Evolutionary conservation across 2,888 invertebrate genomes (phyloP).

Genomic region (Heteromurus nitidus): DNA sequence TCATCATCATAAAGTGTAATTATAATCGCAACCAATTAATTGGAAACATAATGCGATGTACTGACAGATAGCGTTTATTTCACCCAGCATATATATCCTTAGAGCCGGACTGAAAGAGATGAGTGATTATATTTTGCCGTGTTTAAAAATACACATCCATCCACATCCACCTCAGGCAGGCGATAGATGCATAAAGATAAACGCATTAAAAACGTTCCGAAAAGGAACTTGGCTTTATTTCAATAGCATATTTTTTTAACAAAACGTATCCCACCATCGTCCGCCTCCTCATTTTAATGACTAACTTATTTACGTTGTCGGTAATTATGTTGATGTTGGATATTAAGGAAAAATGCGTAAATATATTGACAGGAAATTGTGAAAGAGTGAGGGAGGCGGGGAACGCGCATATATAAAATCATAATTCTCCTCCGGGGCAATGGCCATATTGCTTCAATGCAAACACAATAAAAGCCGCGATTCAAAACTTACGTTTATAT

Average conservation of each 20-base stretch:
- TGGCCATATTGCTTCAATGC: conserved; percentile 5
- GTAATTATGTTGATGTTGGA: neutral
- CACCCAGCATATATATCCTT: neutral
- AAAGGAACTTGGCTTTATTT: neutral
- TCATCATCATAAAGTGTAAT: conserved; percentile 35
- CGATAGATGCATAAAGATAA: neutral
- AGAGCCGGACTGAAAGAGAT: neutral
- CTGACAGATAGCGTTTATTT: conserved; percentile 31
- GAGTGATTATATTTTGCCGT: neutral
- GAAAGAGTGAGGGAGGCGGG: conserved; percentile 8
- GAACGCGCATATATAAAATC: neutral
- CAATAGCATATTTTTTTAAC: conserved; percentile 17
- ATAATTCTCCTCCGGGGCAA: conserved; percentile 4
- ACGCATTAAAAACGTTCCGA: conserved; percentile 3
- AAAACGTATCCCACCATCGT: neutral
- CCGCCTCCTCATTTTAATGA: conserved; percentile 19
- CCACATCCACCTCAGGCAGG: neutral
- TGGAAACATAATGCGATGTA: conserved; percentile 26
- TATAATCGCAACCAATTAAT: conserved; percentile 54
- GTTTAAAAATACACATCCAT: neutral
- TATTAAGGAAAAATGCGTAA: conserved; percentile 15
- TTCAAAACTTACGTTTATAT: neutral
- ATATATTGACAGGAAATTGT: conserved; percentile 42
- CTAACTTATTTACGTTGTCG: conserved; percentile 7
- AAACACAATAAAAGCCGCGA: neutral